These are phyloP conservation scores for Portevinia maculata DNA, from an alignment of 2,888 invertebrate genomes.

Conservation along the genomic window DNA sequence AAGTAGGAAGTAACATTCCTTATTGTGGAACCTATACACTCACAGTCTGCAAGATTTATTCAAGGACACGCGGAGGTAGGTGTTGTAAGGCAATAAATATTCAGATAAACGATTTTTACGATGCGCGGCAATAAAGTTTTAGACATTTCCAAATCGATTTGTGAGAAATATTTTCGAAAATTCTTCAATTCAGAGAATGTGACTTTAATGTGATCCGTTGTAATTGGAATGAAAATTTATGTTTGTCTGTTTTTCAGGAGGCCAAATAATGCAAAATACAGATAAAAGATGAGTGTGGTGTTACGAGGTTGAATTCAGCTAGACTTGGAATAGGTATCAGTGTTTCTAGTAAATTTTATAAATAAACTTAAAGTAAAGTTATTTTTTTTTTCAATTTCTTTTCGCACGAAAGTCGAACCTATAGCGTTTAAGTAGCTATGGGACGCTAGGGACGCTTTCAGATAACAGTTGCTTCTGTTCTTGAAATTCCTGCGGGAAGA, in stretches of 20 bases:
- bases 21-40: slow-evolving; percentile 22
- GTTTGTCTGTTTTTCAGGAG: background rate
- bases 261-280: too few species aligned
- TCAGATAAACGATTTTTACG: slow-evolving; percentile 28
- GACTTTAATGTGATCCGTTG: slow-evolving; percentile 10
- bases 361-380: too few species aligned
- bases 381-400: too few species aligned
- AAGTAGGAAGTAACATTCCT: slow-evolving; percentile 29
- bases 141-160: slow-evolving; percentile 32
- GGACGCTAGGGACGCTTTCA: too few species aligned
- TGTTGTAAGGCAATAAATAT: slow-evolving; percentile 18
- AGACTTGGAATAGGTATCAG: too few species aligned
- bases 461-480: too few species aligned
- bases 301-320: background rate
- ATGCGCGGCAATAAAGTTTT: slow-evolving; percentile 34
- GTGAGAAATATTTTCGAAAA: slow-evolving; percentile 6
- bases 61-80: slow-evolving; percentile 11
- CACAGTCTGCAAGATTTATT: slow-evolving; percentile 14
- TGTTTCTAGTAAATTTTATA: too few species aligned
- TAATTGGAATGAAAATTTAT: slow-evolving; percentile 2
- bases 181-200: background rate
- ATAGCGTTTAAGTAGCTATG: too few species aligned
- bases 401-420: too few species aligned
- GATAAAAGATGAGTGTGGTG: background rate
- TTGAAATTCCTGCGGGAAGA: too few species aligned